Evolutionary conservation across 2,797 vertebrate species (phyloP).

Genomic region (Hoplostethus atlanticus): DNA sequence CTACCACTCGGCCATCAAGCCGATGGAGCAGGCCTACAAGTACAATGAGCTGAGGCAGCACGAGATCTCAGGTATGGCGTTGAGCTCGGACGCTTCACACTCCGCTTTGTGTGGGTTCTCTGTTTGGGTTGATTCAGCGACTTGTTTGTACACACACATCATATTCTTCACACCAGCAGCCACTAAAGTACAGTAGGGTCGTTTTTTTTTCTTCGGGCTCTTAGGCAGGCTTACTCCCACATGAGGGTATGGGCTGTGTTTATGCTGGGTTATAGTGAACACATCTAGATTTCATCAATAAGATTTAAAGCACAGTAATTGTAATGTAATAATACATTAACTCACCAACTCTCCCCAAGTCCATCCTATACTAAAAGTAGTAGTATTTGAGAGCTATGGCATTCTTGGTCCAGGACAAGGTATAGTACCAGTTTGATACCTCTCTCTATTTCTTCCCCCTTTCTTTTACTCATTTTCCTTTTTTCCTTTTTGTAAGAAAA

Average conservation of each 20-base stretch:
- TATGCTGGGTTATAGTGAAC: not conserved
- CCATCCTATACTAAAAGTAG: not conserved
- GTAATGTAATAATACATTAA: not conserved
- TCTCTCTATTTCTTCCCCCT: not conserved
- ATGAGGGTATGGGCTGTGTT: not conserved
- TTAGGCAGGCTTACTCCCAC: not conserved
- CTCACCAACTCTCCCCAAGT: not conserved
- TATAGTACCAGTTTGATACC: not conserved
- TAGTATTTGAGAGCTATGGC: slow-evolving; percentile 1
- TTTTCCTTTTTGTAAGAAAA: not conserved
- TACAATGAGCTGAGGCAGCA: slow-evolving; percentile 98
- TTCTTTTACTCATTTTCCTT: not conserved
- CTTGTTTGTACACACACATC: slow-evolving; percentile 41
- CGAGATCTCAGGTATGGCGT: slow-evolving; percentile 93
- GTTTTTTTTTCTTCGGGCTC: not conserved
- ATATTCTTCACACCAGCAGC: slow-evolving; percentile 16
- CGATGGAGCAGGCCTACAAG: slow-evolving; percentile 97
- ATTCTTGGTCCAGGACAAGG: slow-evolving; percentile 4
- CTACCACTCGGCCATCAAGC: slow-evolving; percentile 95
- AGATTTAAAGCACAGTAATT: not conserved
- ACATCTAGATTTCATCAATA: not conserved
- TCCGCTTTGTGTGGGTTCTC: slow-evolving; percentile 40
- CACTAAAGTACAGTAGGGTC: not conserved
- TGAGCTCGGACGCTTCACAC: not conserved
- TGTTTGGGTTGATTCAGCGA: slow-evolving; percentile 61